Conservation (phyloP, 2,113 vertebrate genomes). For the Solenodon paradoxus region DNA sequence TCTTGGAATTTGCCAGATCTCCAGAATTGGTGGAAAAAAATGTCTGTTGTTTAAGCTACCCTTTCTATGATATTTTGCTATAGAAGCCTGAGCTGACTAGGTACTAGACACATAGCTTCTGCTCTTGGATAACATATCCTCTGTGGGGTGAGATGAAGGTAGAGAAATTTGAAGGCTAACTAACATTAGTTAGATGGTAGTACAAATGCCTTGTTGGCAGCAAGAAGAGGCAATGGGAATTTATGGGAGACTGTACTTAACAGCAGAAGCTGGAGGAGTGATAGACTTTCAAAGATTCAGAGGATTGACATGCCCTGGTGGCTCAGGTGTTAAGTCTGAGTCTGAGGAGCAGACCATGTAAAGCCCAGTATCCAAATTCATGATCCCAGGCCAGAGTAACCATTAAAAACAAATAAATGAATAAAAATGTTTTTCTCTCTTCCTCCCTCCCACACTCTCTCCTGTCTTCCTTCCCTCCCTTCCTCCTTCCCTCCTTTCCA, state of each 20-base stretch:
- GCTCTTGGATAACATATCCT: background rate
- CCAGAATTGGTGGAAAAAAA: background rate
- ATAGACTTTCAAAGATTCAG: background rate
- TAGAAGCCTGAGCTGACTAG: background rate
- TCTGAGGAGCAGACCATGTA: no score
- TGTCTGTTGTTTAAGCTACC: background rate
- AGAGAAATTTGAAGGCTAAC: background rate
- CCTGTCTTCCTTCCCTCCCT: no score
- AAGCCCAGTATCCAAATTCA: no score
- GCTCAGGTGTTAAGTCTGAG: no score
- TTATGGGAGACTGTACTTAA: background rate
- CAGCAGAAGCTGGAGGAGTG: background rate
- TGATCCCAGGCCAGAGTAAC: no score
- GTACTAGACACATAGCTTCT: background rate
- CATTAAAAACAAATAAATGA: no score
- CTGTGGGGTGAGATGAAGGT: background rate
- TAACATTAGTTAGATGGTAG: background rate
- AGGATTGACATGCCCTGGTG: no score
- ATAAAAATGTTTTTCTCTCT: no score
- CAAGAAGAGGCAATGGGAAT: background rate
- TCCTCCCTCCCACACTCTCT: no score
- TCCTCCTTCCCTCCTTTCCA: no score
- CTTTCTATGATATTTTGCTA: background rate
- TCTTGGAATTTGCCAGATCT: background rate
- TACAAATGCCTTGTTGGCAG: background rate